Evolutionary conservation across 2,797 vertebrate species (phyloP), one percentile per base, ranked within the genome.

Genomic region (Cheracebus regulus): DNA sequence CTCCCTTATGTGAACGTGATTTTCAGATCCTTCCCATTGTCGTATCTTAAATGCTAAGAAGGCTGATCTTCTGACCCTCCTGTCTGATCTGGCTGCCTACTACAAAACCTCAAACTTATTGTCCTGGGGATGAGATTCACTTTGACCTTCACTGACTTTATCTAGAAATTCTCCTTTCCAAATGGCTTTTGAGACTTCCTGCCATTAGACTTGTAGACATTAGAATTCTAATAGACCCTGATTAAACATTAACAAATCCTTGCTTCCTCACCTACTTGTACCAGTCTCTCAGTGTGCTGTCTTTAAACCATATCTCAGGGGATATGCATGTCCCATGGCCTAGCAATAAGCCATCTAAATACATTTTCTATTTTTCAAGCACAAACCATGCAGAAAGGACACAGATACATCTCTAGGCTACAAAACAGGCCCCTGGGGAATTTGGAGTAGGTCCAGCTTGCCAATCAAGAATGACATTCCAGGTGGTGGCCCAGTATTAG

Each of bases 151-250:
- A 70, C 48, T 72, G 39, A 50, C 82, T 93, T 92, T 22, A 57
- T 64, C 22, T 48, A 88, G 61, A 88, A 88, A 50, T 84, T 39
- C 33, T 75, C 39, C 17, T 67, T 78, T 70, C 70, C 83, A 96
- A 97, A 85, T 26, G 88, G 22, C 93, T 94, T 94, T 97, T 93
- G 48, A 97, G 61, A 84, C 95, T 85, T 61, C 15, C 93, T 96
- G 79, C 88, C 95, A 85, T 88, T 81, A n/a, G 30, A 64, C 61
- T 64, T 17, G 61, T 17, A 64, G 7, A 33, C 61, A n/a, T 64
- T 19, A 90, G 95, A 98, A 97, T 55, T 95, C 5, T 92, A 97
- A 92, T 1, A 75, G 94, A 76, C 94, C 92, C 97, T 57, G 57
- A 98, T 75, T 72, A 82, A 94, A 78, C 20, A 94, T 55, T 12